These are phyloP conservation scores for Albula goreensis DNA, from an alignment of 2,113 vertebrate species.

Conservation along the genomic window DNA sequence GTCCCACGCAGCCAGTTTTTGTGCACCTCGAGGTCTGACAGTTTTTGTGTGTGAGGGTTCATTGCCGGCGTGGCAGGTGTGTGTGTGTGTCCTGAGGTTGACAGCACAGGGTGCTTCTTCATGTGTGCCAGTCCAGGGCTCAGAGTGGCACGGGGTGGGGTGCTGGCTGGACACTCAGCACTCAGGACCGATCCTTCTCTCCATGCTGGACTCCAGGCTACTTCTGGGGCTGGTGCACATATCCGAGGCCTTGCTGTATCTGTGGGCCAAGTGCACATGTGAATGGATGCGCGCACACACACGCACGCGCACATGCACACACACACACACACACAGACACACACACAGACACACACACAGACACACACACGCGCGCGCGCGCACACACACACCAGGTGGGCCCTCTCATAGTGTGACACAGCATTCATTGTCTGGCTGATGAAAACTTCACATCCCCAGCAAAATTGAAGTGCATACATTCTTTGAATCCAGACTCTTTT, in stretches of 20 bases:
- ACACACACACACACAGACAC: slow-evolving; percentile 43
- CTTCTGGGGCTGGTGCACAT: slow-evolving; percentile 78
- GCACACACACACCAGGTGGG: neutral
- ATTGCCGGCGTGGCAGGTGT: neutral
- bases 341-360: slow-evolving; percentile 26
- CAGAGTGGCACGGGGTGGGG: neutral
- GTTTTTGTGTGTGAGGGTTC: neutral
- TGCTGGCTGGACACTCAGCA: slow-evolving; percentile 50
- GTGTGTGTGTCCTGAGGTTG: slow-evolving; percentile 12
- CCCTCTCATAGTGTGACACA: neutral
- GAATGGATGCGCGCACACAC: neutral
- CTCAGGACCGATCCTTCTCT: slow-evolving; percentile 55
- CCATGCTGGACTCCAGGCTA: slow-evolving; percentile 78
- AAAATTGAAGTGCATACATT: neutral
- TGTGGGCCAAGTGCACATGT: slow-evolving; percentile 52
- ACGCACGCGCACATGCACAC: slow-evolving; percentile 51
- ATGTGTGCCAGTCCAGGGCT: neutral
- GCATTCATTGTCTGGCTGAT: neutral
- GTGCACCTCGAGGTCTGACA: neutral
- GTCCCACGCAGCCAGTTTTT: neutral
- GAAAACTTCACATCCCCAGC: neutral
- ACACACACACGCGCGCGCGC: neutral
- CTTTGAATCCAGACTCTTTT: too few species aligned
- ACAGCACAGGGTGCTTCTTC: neutral
- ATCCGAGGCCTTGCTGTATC: slow-evolving; percentile 82